Percentiles rank a stretch among this genome's conserved stretches.
Evolutionary conservation across 2,113 vertebrate species (phyloP).

Genomic region (Coracopsis vasa): DNA sequence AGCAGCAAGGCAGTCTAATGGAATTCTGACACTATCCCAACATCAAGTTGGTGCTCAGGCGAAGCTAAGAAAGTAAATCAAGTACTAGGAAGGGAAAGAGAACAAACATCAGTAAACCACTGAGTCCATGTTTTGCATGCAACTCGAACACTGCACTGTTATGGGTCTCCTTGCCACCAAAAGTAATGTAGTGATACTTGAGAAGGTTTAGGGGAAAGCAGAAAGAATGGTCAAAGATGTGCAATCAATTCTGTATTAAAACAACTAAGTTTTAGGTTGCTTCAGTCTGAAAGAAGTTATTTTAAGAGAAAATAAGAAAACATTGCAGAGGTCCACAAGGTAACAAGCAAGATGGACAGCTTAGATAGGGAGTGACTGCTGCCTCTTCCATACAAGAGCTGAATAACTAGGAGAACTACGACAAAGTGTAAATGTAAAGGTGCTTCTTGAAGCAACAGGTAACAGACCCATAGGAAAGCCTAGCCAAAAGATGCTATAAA

Average conservation of each 20-base stretch:
- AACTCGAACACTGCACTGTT: not conserved
- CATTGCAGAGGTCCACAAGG: not conserved
- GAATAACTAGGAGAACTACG: not conserved
- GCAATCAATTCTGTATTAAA: not conserved
- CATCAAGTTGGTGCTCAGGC: not conserved
- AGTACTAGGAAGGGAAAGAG: not conserved
- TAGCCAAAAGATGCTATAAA: not conserved
- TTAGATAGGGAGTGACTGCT: not conserved
- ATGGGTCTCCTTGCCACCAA: not conserved
- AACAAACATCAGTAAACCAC: not conserved
- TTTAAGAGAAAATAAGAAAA: not conserved
- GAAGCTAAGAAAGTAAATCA: not conserved
- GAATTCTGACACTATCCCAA: not conserved
- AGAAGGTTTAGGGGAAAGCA: not conserved
- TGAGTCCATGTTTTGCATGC: not conserved
- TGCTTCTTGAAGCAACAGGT: not conserved
- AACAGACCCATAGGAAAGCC: not conserved
- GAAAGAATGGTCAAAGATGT: not conserved
- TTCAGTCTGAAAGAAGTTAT: not conserved
- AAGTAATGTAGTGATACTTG: fast-evolving
- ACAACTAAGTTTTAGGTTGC: not conserved
- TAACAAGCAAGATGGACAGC: not conserved
- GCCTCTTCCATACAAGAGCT: not conserved
- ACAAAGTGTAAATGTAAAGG: not conserved
- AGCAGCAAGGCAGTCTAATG: not conserved